Percentiles rank a stretch among this genome's conserved stretches.
Evolutionary conservation across 2,888 invertebrate species (phyloP).

Genomic region (Mylabris sibirica): DNA sequence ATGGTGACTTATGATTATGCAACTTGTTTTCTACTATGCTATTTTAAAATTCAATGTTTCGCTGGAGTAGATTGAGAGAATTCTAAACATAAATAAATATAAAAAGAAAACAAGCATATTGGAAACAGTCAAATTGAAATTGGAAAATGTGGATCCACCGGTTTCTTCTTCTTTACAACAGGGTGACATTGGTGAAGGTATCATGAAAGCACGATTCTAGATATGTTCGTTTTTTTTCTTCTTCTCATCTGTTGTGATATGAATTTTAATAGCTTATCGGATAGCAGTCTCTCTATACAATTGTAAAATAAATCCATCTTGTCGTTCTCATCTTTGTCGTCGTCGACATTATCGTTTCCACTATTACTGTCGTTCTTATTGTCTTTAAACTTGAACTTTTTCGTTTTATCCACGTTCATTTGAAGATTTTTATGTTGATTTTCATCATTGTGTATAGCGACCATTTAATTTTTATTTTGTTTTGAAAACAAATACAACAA

Average conservation of each 20-base stretch:
- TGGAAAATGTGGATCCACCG: conserved; percentile 5
- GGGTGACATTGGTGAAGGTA: not conserved
- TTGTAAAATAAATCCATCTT: conserved; percentile 1
- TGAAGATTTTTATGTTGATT: not conserved
- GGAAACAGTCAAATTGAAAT: not conserved
- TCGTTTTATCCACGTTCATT: not conserved
- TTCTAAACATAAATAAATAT: too few species aligned
- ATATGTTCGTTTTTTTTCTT: not conserved
- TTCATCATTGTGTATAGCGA: not conserved
- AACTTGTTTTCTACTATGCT: too few species aligned
- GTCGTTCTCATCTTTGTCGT: not conserved
- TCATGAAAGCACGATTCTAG: not conserved
- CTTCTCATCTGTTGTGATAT: not conserved
- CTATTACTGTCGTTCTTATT: not conserved
- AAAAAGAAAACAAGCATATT: not conserved
- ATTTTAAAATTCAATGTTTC: too few species aligned
- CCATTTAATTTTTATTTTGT: not conserved
- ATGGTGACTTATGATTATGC: too few species aligned
- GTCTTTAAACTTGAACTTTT: not conserved
- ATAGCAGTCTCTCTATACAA: not conserved
- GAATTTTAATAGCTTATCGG: conserved; percentile 6
- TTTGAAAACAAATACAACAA: not conserved
- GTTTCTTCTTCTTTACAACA: not conserved
- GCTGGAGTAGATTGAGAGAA: too few species aligned
- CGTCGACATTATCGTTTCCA: not conserved